Conservation (phyloP, 30 jellyfish, hydroid and myxozoan genomes). For the Aurelia aurita complex sp. Pacific region DNA sequence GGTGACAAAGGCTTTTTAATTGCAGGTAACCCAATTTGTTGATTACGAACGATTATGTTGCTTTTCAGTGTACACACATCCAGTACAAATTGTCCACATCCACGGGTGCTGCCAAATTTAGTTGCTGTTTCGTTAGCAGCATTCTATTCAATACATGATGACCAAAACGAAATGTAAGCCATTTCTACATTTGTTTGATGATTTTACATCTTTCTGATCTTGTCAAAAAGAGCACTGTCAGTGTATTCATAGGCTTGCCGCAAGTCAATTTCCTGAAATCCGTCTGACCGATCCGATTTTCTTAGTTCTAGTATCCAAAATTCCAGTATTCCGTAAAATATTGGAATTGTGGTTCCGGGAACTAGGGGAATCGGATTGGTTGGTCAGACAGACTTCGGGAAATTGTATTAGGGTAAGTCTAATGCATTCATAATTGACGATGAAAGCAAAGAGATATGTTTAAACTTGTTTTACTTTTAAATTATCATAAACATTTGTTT, state of each 20-base stretch:
- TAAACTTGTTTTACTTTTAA: too few relatives aligned
- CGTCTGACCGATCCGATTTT: background rate
- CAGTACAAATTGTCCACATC: constrained; percentile 82
- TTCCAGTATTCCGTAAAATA: too few relatives aligned
- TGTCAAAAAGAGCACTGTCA: background rate
- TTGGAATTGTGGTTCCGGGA: too few relatives aligned
- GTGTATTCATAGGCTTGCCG: too few relatives aligned
- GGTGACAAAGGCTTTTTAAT: background rate
- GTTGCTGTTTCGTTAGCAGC: constrained; percentile 88
- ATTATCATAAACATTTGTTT: too few relatives aligned
- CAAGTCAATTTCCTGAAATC: background rate
- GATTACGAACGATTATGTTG: background rate
- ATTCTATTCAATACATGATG: constrained; percentile 70
- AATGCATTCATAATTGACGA: too few relatives aligned
- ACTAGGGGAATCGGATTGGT: too few relatives aligned
- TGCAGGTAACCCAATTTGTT: background rate
- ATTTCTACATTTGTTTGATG: background rate
- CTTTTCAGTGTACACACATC: constrained; percentile 79
- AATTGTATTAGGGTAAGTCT: too few relatives aligned
- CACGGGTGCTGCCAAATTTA: constrained; percentile 82
- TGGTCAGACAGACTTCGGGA: too few relatives aligned
- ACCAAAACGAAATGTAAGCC: constrained; percentile 65
- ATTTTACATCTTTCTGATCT: background rate
- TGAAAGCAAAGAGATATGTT: too few relatives aligned
- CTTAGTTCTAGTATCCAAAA: background rate